Evolutionary conservation across 2,797 vertebrate species (phyloP).

Genomic region (Heliangelus exortis): DNA sequence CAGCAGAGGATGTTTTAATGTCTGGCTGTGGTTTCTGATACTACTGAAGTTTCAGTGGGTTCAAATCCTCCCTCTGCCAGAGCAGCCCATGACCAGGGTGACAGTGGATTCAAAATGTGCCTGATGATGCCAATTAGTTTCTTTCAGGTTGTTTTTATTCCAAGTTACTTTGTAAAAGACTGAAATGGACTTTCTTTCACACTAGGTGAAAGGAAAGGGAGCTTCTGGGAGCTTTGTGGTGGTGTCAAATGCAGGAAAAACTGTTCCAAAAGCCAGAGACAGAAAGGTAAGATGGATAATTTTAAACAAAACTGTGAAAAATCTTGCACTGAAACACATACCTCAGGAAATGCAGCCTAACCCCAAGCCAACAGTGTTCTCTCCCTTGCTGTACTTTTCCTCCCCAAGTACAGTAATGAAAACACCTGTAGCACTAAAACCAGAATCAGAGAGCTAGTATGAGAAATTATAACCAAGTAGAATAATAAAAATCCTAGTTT

Average conservation of each 20-base stretch:
- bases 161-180: conserved; percentile 1
- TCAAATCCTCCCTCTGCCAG: not conserved
- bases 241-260: conserved; percentile 84
- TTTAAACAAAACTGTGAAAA: not conserved
- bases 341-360: not conserved
- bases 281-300: conserved; percentile 76
- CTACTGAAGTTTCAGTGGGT: not conserved
- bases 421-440: not conserved
- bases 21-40: not conserved
- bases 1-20: not conserved
- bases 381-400: not conserved
- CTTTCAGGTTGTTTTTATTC: not conserved
- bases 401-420: not conserved
- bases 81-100: not conserved
- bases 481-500: not conserved
- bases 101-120: not conserved
- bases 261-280: conserved; percentile 78
- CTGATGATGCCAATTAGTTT: not conserved
- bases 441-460: not conserved
- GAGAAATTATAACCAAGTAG: not conserved
- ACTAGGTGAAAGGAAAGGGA: conserved; percentile 96
- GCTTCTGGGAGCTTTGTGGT: conserved; percentile 94
- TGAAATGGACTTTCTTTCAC: not conserved
- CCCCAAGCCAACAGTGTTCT: not conserved
- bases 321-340: not conserved